phyloP scores from a whole-genome alignment of 92 coral and sea anemone species.

The Zoanthus sociatus region DNA sequence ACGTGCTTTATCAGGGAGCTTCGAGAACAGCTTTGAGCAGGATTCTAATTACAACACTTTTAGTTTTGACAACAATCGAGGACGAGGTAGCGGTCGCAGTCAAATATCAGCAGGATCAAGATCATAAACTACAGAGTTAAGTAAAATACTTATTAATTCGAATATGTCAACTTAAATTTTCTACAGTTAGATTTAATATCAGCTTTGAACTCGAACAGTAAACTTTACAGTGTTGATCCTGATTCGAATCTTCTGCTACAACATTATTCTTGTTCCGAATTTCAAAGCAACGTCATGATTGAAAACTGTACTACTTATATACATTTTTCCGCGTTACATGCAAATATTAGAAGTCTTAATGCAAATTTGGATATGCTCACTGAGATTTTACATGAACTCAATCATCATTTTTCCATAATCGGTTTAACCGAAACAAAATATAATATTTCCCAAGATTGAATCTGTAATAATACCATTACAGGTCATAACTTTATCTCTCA shows the following conservation, averaged over 20 bases:
- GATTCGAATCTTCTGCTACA: slow-evolving; percentile 17
- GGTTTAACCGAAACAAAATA: too few relatives aligned
- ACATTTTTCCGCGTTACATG: neutral
- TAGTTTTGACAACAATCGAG: neutral
- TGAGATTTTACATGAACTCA: too few relatives aligned
- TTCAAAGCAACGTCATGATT: neutral
- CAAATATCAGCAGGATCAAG: slow-evolving; percentile 6
- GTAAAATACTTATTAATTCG: neutral
- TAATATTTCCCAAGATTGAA: too few relatives aligned
- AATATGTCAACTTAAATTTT: neutral
- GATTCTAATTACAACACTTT: neutral
- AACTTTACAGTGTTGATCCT: slow-evolving; percentile 19
- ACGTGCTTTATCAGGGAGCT: neutral
- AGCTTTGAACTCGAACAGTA: slow-evolving; percentile 21
- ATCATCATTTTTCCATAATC: too few relatives aligned
- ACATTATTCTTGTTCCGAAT: neutral
- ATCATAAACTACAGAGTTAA: neutral
- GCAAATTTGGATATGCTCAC: too few relatives aligned
- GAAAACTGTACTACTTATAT: neutral
- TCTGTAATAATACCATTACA: too few relatives aligned
- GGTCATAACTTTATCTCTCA: too few relatives aligned
- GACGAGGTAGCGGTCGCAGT: slow-evolving; percentile 2
- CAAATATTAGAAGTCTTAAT: too few relatives aligned
- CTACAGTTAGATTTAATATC: slow-evolving; percentile 23
- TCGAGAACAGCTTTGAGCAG: neutral